A percentile compares a stretch with the other conserved stretches of the same genome.
Conservation (phyloP, 2,113 vertebrate species). For the Colaptes auratus region DNA sequence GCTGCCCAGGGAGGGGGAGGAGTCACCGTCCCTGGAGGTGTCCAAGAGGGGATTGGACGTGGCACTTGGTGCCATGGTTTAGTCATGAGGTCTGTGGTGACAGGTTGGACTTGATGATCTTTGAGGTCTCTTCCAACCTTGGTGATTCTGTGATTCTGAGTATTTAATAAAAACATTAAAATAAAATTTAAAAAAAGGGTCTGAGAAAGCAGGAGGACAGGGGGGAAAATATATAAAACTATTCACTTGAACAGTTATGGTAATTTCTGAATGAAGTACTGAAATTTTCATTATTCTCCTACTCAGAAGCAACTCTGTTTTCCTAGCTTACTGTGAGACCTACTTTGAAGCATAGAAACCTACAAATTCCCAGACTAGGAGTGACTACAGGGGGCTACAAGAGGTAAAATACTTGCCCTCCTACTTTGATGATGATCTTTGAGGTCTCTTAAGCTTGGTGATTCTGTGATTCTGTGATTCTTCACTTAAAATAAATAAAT, state of each 20-base stretch:
- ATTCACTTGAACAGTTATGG: not conserved
- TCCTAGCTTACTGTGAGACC: not conserved
- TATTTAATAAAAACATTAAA: too few relatives aligned
- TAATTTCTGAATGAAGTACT: not conserved
- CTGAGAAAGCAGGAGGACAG: not conserved
- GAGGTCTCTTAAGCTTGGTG: too few relatives aligned
- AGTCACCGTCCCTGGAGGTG: too few relatives aligned
- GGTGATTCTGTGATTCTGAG: too few relatives aligned
- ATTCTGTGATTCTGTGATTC: too few relatives aligned
- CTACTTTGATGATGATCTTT: not conserved
- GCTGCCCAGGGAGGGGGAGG: too few relatives aligned
- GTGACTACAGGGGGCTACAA: not conserved
- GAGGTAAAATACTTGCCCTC: not conserved
- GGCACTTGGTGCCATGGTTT: too few relatives aligned
- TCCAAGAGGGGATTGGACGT: too few relatives aligned
- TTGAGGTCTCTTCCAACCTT: too few relatives aligned
- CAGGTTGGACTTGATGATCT: too few relatives aligned
- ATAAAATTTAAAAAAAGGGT: not conserved
- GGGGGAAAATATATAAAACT: not conserved
- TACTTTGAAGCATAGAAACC: not conserved
- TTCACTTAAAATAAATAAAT: too few relatives aligned
- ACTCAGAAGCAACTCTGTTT: not conserved
- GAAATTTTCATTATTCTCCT: not conserved
- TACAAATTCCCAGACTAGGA: not conserved
- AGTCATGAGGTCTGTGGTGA: too few relatives aligned